These are phyloP conservation scores for Penaeus indicus DNA, from an alignment of 1,140 invertebrate genomes.

Conservation along the genomic window DNA sequence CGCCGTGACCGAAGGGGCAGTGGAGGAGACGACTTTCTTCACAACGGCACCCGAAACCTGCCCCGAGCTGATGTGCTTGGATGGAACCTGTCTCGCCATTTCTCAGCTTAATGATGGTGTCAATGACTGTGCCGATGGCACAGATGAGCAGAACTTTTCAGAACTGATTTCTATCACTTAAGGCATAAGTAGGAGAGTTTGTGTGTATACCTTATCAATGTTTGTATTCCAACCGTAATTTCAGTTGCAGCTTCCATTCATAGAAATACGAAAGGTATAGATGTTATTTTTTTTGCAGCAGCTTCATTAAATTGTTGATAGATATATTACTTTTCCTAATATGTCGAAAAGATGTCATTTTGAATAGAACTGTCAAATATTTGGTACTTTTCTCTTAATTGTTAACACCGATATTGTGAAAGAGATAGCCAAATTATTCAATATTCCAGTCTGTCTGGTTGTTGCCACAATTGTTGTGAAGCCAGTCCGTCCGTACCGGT, in stretches of 20 bases:
- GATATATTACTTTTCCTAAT: too few relatives aligned
- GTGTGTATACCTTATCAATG: not conserved
- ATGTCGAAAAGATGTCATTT: too few relatives aligned
- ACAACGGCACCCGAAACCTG: constrained; percentile 24
- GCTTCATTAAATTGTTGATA: too few relatives aligned
- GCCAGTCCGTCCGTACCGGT: constrained; percentile 5
- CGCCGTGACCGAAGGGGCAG: not conserved
- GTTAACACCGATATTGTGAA: too few relatives aligned
- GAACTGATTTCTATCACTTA: not conserved
- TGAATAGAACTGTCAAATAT: too few relatives aligned
- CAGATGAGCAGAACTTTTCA: constrained; percentile 71
- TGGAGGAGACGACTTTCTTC: constrained; percentile 8
- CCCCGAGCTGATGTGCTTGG: constrained; percentile 58
- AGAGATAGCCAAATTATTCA: not conserved
- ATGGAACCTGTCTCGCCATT: constrained; percentile 61
- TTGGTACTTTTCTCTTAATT: too few relatives aligned
- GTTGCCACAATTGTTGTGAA: not conserved
- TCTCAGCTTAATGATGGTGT: constrained; percentile 61
- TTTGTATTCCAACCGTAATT: not conserved
- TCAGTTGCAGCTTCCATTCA: not conserved
- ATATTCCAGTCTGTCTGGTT: not conserved
- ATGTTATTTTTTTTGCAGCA: too few relatives aligned
- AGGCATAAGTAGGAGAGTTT: not conserved
- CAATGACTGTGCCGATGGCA: constrained; percentile 68
- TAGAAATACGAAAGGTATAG: too few relatives aligned